These are phyloP conservation scores for Epinotia brunnichana DNA, from an alignment of 2,888 invertebrate species.

Conservation along the genomic window DNA sequence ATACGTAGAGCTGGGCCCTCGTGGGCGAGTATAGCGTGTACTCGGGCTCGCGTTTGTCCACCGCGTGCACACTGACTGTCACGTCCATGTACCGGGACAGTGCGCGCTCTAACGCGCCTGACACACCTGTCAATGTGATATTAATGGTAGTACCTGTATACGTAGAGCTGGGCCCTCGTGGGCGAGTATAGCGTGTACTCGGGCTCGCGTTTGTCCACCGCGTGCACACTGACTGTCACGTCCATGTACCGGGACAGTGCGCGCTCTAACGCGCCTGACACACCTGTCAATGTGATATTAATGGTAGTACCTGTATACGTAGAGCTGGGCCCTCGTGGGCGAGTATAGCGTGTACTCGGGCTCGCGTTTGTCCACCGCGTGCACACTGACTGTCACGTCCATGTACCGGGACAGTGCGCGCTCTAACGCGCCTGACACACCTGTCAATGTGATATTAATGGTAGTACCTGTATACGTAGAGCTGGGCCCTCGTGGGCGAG, in stretches of 20 bases:
- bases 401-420: too few relatives aligned
- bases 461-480: too few relatives aligned
- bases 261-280: conserved; percentile 87
- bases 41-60: conserved; percentile 96
- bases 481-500: conserved; percentile 89
- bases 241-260: conserved; percentile 90
- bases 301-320: too few relatives aligned
- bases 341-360: too few relatives aligned
- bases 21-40: conserved; percentile 95
- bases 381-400: too few relatives aligned
- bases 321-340: too few relatives aligned
- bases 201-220: conserved; percentile 94
- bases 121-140: conserved; percentile 48
- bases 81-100: conserved; percentile 92
- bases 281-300: too few relatives aligned
- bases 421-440: too few relatives aligned
- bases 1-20: conserved; percentile 91
- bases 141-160: conserved; percentile 72
- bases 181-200: conserved; percentile 96
- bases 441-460: too few relatives aligned
- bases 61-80: conserved; percentile 86
- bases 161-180: conserved; percentile 90
- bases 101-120: conserved; percentile 88
- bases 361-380: too few relatives aligned
- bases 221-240: conserved; percentile 87